These are phyloP conservation scores for Brachionus calyciflorus DNA, from an alignment of 1,140 invertebrate genomes.

Conservation along the genomic window DNA sequence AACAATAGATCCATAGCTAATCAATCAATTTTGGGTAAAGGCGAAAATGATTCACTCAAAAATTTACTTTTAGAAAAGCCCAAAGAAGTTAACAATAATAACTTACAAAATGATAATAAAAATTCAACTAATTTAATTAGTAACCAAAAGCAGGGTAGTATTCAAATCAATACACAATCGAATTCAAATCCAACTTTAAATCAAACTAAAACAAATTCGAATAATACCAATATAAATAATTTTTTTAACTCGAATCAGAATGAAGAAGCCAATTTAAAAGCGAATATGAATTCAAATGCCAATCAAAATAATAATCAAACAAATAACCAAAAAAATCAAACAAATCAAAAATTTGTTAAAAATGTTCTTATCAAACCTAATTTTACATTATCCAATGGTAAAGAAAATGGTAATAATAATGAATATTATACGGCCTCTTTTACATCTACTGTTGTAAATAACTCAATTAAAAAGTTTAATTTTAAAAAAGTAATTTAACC, in stretches of 20 bases:
- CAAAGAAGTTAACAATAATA: not conserved
- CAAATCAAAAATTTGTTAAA: conserved; percentile 12
- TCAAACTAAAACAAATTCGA: conserved; percentile 21
- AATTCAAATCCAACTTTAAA: not conserved
- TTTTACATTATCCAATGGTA: conserved; percentile 6
- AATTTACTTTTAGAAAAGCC: not conserved
- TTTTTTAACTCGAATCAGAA: not conserved
- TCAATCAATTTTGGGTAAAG: conserved; percentile 1
- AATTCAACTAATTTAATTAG: too few species aligned
- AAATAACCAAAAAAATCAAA: not conserved
- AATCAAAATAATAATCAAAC: not conserved
- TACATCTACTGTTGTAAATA: conserved; percentile 43
- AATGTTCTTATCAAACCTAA: conserved; percentile 19
- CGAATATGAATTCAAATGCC: too few species aligned
- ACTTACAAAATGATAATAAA: too few species aligned
- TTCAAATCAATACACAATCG: not conserved
- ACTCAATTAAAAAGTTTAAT: conserved; percentile 29
- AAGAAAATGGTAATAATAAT: conserved; percentile 2
- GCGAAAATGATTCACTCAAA: conserved; percentile 2
- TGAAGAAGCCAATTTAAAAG: not conserved
- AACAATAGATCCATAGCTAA: not conserved
- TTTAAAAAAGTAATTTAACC: conserved; percentile 12
- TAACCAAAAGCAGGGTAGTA: too few species aligned
- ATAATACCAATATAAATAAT: not conserved
- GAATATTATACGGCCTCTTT: conserved; percentile 34